Percentiles rank a stretch among this genome's conserved stretches.
These are phyloP conservation scores for Protodeltote pygarga DNA, from an alignment of 2,888 invertebrate genomes.

Conservation along the genomic window DNA sequence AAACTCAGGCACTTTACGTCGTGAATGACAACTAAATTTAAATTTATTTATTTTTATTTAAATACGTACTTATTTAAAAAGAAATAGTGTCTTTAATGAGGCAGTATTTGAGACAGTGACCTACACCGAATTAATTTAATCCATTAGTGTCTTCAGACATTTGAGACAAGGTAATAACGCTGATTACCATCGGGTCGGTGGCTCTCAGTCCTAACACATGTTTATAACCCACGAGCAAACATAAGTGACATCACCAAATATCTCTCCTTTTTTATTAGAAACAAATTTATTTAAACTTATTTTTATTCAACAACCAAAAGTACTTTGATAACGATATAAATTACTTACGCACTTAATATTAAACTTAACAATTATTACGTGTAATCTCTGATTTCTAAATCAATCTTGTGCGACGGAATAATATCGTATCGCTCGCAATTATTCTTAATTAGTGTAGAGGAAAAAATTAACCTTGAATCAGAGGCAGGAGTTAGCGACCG, in stretches of 20 bases:
- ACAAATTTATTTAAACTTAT: background rate
- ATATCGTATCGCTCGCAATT: constrained; percentile 55
- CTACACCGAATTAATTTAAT: constrained; percentile 7
- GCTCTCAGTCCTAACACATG: constrained; percentile 23
- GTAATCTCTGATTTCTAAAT: constrained; percentile 28
- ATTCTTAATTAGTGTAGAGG: constrained; percentile 64
- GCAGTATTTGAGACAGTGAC: too few species aligned
- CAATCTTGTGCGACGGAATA: constrained; percentile 41
- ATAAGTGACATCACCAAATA: constrained; percentile 29
- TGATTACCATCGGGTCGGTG: constrained; percentile 40
- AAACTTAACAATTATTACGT: constrained; percentile 3
- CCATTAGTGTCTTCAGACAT: constrained; percentile 12
- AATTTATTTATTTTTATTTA: background rate
- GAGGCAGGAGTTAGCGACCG: constrained; percentile 72
- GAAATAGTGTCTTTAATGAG: too few species aligned
- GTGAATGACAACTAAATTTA: too few species aligned
- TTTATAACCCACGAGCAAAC: constrained; percentile 10
- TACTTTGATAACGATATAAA: constrained; percentile 6
- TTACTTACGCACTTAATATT: background rate
- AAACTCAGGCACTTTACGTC: too few species aligned
- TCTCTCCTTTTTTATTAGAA: constrained; percentile 1
- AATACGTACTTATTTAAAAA: background rate
- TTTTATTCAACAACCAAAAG: background rate
- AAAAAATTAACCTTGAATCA: constrained; percentile 79
- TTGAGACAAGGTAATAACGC: constrained; percentile 28